Evolutionary conservation across 2,888 invertebrate genomes (phyloP), one percentile per base, ranked within the genome.

Genomic region (Myopa testacea): DNA sequence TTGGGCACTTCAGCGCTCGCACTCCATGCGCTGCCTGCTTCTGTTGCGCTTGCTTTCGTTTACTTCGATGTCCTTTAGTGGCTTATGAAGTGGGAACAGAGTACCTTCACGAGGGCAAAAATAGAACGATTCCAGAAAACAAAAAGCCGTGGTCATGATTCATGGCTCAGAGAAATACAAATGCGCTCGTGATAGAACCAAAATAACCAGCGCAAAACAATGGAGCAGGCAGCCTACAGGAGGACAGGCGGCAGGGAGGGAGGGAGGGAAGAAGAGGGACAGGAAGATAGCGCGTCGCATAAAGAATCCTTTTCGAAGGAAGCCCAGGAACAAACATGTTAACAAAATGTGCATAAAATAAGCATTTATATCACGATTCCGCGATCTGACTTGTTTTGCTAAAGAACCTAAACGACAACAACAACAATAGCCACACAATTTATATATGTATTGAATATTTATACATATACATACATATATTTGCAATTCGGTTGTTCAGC

Each of bases 321-420:
- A 40, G n/a, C 10, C 34, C 5, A 69, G 26, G n/a, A 58, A 40
- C n/a, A 67, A 45, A 58, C 75, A 26, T 26, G 26, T 26, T 8
- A 45, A 3, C 6, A 55, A 68, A 75, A 75, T 69, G 58, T 69
- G 69, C 68, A 75, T 69, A 69, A 75, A 69, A 75, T 75, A 75
- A 60, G 68, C 75, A 75, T 75, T 75, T 75, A 69, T 75, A 75
- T 75, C 75, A 75, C 75, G 75, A 75, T 75, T 68, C 60, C n/a
- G 4, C 34, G 65, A 74, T 74, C 74, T 65, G 74, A 74, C 74
- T 74, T 65, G 74, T 74, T 74, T 74, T 65, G 65, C 37, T 65
- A 65, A 65, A 62, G 62, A 73, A 40, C 73, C 63, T 45, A n/a
- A 26, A 26, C 34, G n/a, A 62, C 60, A 62, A 38, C 45, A 73